Percentiles rank a stretch among this genome's conserved stretches.
These are phyloP conservation scores for Spicauda simplicius DNA, from an alignment of 2,888 invertebrate species.

Conservation along the genomic window DNA sequence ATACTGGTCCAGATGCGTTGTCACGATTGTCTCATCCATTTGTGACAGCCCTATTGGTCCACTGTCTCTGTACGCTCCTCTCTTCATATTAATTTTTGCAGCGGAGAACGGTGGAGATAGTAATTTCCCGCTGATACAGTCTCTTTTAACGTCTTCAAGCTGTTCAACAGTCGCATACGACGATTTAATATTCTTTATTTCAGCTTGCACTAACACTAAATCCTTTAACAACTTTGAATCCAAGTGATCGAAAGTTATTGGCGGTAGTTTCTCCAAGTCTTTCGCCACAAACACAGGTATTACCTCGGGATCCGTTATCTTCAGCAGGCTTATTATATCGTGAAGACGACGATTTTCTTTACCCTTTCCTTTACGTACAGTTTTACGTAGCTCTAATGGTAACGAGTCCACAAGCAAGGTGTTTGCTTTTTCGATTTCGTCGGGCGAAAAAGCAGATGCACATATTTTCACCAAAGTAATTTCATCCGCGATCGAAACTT, in stretches of 20 bases:
- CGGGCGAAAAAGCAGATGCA: no score
- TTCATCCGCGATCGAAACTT: no score
- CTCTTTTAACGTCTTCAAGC: constrained; percentile 21
- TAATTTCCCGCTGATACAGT: constrained; percentile 5
- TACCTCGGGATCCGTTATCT: constrained; percentile 1
- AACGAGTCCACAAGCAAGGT: no score
- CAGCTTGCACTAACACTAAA: neutral
- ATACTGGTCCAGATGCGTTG: constrained; percentile 11
- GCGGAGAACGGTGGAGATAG: constrained; percentile 20
- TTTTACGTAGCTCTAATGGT: no score
- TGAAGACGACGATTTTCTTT: no score
- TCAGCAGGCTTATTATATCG: constrained; percentile 7
- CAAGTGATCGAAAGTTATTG: neutral
- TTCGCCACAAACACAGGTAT: constrained; percentile 9
- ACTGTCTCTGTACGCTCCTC: constrained; percentile 33
- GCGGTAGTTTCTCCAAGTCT: constrained; percentile 2
- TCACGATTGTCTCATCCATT: constrained; percentile 25
- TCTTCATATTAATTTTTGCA: constrained; percentile 26
- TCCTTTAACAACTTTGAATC: constrained; percentile 5
- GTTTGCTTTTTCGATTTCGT: no score
- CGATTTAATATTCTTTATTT: neutral
- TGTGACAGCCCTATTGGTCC: constrained; percentile 36
- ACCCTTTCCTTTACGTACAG: no score
- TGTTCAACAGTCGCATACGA: neutral
- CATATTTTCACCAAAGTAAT: no score